Evolutionary conservation across 2,797 vertebrate species (phyloP).

Genomic region (Catamblyrhynchus diadema): DNA sequence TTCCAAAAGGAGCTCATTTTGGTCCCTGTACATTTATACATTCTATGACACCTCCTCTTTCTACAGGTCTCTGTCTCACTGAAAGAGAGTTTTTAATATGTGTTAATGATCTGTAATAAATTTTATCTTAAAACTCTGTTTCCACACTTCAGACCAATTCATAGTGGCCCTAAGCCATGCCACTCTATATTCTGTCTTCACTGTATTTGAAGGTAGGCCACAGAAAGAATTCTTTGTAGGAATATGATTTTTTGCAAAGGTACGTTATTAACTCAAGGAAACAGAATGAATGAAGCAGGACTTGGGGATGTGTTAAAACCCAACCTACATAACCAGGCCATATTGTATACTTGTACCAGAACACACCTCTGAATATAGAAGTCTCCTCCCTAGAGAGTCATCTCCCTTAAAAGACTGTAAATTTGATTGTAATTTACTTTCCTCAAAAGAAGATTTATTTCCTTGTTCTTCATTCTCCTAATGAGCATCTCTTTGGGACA

Average conservation of each 20-base stretch:
- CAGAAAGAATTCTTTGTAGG: neutral
- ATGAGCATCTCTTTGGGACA: neutral
- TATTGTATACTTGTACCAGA: neutral
- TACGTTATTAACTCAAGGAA: neutral
- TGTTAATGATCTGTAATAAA: neutral
- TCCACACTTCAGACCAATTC: neutral
- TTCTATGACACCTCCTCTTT: neutral
- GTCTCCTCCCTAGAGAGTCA: neutral
- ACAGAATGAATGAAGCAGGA: neutral
- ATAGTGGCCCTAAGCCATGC: neutral
- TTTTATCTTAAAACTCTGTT: neutral
- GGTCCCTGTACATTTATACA: neutral
- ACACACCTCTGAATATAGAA: neutral
- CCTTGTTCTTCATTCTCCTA: constrained; percentile 6
- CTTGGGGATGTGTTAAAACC: neutral
- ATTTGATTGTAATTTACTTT: neutral
- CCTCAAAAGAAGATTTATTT: neutral
- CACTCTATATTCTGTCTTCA: neutral
- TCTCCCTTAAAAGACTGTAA: neutral
- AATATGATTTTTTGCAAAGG: neutral
- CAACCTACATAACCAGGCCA: neutral
- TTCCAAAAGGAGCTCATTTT: neutral
- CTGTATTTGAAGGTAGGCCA: neutral
- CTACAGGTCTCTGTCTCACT: neutral
- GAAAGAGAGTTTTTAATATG: neutral